Percentiles rank a stretch among this genome's conserved stretches.
phyloP scores from a whole-genome alignment of 53 echinoderm and acorn worm species.

The Henricia sp. region DNA sequence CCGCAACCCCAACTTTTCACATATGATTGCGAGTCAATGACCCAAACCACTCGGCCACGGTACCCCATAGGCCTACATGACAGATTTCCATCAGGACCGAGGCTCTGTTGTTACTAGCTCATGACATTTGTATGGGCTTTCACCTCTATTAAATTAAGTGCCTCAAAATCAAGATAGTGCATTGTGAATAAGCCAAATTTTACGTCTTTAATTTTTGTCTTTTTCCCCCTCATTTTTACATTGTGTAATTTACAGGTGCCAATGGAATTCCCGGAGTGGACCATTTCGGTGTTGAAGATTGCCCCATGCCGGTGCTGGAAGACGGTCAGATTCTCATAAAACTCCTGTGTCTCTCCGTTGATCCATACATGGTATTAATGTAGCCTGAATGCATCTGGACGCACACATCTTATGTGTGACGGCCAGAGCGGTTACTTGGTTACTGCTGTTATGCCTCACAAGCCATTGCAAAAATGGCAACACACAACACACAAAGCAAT shows the following conservation, averaged over 20 bases:
- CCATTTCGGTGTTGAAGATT: slow-evolving; percentile 80
- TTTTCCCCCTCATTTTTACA: no score
- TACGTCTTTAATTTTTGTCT: background rate
- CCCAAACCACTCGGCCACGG: no score
- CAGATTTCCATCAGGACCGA: no score
- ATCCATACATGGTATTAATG: slow-evolving; percentile 93
- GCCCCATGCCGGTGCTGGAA: slow-evolving; percentile 74
- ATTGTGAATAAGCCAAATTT: background rate
- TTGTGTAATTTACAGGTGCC: slow-evolving; percentile 54
- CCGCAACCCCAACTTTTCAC: no score
- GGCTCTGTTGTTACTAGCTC: background rate
- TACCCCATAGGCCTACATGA: no score
- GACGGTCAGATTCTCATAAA: slow-evolving; percentile 90
- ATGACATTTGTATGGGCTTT: background rate
- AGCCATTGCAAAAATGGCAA: no score
- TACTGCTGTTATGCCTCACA: background rate
- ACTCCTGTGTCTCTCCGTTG: slow-evolving; percentile 87
- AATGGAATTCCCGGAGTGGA: slow-evolving; percentile 73
- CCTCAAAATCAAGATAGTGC: background rate
- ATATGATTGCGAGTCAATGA: no score
- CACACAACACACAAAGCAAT: no score
- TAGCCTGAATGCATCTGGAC: background rate
- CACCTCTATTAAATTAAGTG: background rate
- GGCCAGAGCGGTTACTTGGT: background rate
- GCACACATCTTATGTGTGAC: no score